Conservation (phyloP, 1,140 invertebrate species). For the Lordiphosa collinella region DNA sequence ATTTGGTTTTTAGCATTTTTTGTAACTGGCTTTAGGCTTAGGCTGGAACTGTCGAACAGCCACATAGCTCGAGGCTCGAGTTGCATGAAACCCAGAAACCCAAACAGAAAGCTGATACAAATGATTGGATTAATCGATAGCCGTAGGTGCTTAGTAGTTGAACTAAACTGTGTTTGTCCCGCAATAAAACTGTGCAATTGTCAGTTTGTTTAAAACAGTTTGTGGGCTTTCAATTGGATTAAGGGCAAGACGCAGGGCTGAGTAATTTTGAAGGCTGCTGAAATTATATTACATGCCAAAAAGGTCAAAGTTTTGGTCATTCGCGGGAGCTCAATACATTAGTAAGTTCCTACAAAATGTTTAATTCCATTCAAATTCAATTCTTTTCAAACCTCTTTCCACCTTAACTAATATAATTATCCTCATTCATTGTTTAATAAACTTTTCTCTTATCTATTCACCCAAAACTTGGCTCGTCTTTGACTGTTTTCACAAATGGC, state of each 20-base stretch:
- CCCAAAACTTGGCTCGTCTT: background rate
- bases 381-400: too few relatives aligned
- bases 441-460: too few relatives aligned
- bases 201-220: slow-evolving; percentile 20
- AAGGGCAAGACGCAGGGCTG: slow-evolving; percentile 10
- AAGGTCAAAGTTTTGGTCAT: too few relatives aligned
- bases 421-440: too few relatives aligned
- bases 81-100: slow-evolving; percentile 15
- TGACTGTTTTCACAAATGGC: background rate
- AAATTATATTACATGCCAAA: background rate
- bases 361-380: too few relatives aligned
- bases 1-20: slow-evolving; percentile 50
- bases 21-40: slow-evolving; percentile 58
- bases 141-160: slow-evolving; percentile 41
- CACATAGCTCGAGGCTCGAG: slow-evolving; percentile 23
- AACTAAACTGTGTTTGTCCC: slow-evolving; percentile 12
- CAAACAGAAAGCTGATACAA: slow-evolving; percentile 32
- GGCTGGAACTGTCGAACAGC: slow-evolving; percentile 69
- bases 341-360: too few relatives aligned
- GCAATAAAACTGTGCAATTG: slow-evolving; percentile 38
- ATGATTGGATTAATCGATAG: slow-evolving; percentile 73
- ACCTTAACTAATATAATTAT: too few relatives aligned
- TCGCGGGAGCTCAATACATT: too few relatives aligned
- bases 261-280: slow-evolving; percentile 41
- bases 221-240: slow-evolving; percentile 46